Percentiles rank a stretch among this genome's conserved stretches.
Evolutionary conservation across 2,888 invertebrate genomes (phyloP).

Genomic region (Cephus nigrinus): DNA sequence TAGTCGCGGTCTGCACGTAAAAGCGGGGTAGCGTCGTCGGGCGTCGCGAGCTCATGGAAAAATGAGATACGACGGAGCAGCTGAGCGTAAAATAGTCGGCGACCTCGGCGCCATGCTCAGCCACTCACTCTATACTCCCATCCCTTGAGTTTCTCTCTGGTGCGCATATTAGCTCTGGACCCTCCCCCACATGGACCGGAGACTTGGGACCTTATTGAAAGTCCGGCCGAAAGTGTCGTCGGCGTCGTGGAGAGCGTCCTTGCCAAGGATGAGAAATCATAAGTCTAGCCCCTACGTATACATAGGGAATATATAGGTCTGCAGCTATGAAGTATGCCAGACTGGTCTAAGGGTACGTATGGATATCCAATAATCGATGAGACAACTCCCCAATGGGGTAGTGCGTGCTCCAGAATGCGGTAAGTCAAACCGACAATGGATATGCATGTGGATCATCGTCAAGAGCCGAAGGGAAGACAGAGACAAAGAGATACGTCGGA

Average conservation of each 20-base stretch:
- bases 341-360: not conserved
- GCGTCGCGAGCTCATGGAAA: conserved; percentile 43
- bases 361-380: not conserved
- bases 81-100: conserved; percentile 62
- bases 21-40: not conserved
- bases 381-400: not conserved
- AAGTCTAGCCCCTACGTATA: not conserved
- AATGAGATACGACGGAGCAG: conserved; percentile 61
- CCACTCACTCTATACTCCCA: conserved; percentile 6
- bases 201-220: not conserved
- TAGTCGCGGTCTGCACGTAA: not conserved
- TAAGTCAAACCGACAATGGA: not conserved
- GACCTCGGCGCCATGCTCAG: conserved; percentile 26
- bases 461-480: not conserved
- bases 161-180: conserved; percentile 16
- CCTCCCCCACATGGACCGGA: not conserved
- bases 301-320: not conserved
- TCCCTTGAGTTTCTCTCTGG: not conserved
- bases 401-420: not conserved
- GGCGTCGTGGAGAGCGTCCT: not conserved
- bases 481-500: not conserved
- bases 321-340: not conserved
- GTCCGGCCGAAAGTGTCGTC: not conserved
- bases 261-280: not conserved
- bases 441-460: conserved; percentile 18